Base-by-base conservation (phyloP, 2,797 vertebrate species). In the Tragopan temminckii region DNA sequence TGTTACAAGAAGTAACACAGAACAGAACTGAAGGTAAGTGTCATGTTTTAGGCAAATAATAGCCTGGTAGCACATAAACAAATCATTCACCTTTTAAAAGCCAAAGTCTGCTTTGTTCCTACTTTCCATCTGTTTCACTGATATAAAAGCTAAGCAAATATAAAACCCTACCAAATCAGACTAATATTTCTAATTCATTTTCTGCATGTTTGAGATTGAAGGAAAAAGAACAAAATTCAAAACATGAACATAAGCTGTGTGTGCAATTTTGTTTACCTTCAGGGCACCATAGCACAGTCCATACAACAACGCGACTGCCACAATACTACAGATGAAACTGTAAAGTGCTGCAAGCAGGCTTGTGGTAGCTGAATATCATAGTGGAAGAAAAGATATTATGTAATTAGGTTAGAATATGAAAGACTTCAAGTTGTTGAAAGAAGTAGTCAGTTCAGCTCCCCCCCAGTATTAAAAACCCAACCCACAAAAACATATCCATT, bases 211-310 rank as follows among this genome's bases (percentile, higher is more conserved):
- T 79, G 75, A 79, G 9, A 55, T 7, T 42, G 20, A 64, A 74
- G 7, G 7, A 89, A 85, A 75, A 38, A 80, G 13, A 72, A 76
- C 5, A 74, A 86, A 84, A 3, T 6, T 29, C 38, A 74, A 80
- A 57, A 69, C 12, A 36, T 21, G 20, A 27, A 55, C 0, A 1
- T 27, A 81, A 17, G 77, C 15, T 27, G 9, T 5, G 16, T 33
- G 52, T 63, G 18, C 79, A 70, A 19, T 29, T 63, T 11, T 57
- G 55, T 98, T 98, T 94, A 99, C 99, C 99, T 99, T 99, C 94
- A 99, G 97, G 78, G 99, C 99, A 82, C 99, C 99, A 16, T 99
- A 99, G 97, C 99, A 99, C 93, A 99, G 98, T 90, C 99, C 99
- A 62, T 99, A 99, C n/a, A 99, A 98, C 97, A 99, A 98, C 71